Conservation (phyloP, 1,140 invertebrate genomes). For the Ooceraea biroi region DNA sequence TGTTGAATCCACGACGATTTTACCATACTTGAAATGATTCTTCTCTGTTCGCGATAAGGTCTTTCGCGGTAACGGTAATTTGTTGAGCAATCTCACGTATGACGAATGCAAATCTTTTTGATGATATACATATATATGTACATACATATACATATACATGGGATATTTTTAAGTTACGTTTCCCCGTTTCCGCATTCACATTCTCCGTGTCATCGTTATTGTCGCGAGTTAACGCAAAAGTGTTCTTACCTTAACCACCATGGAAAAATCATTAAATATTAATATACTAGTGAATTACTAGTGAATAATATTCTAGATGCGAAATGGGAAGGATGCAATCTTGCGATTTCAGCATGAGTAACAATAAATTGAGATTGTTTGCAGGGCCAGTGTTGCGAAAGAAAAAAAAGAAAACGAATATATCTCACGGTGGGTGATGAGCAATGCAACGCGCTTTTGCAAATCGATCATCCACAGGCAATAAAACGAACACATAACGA, state of each 20-base stretch:
- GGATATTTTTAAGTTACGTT: constrained; percentile 9
- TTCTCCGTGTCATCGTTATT: constrained; percentile 8
- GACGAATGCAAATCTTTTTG: background rate
- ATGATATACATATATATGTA: background rate
- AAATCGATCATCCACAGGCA: constrained; percentile 28
- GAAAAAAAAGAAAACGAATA: background rate
- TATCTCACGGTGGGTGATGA: constrained; percentile 38
- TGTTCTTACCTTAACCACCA: constrained; percentile 51
- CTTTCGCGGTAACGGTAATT: constrained; percentile 7
- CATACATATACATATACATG: background rate
- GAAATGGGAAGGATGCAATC: constrained; percentile 34
- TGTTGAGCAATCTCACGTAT: background rate
- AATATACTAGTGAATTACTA: too few relatives aligned
- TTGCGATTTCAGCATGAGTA: constrained; percentile 39
- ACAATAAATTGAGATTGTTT: constrained; percentile 26
- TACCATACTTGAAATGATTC: constrained; percentile 15
- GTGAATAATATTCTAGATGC: constrained; percentile 27
- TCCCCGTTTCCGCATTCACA: background rate
- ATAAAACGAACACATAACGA: constrained; percentile 33
- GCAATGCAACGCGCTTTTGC: constrained; percentile 22
- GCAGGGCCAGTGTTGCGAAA: constrained; percentile 14
- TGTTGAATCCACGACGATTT: background rate
- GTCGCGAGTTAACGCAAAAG: constrained; percentile 35
- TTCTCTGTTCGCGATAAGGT: background rate
- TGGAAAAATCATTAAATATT: constrained; percentile 23